Base-by-base conservation (phyloP, 92 coral and sea anemone species). In the Galaxea fascicularis region DNA sequence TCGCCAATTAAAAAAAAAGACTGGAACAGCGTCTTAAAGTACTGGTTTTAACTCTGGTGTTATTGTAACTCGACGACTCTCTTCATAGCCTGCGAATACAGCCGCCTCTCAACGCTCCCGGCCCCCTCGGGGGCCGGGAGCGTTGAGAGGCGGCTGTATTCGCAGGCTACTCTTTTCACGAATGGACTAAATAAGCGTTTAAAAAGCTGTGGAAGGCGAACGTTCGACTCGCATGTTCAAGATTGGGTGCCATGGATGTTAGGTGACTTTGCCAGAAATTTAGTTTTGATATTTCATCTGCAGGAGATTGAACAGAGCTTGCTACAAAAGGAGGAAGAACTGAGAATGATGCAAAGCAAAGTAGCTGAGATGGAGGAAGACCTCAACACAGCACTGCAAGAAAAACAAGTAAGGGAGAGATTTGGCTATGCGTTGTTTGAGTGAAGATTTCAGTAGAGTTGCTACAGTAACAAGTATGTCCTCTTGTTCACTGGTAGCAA, bases 351-450 rank as follows among this genome's bases (percentile, higher is more conserved):
- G 14, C 82, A 82, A 16, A 72, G 65, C 39, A 90, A 83, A 11
- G 49, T 83, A 15, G 86, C 80, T 25, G 71, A 86, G 49, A 59
- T 77, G 89, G 87, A 87, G 81, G 85, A 89, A 39, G 76, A 74
- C 10, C 67, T 83, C n/a, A 77, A 83, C 16, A 72, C 74, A 0
- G 59, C 82, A 54, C 70, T 82, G 17, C 80, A 80, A 58, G 89
- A 93, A 70, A 86, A 62, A 29, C 88, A 85, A 83, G 96, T 93
- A 0, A 31, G 85, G 12, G 8, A 46, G 29, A 6, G 8, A 4
- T 26, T 52, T 24, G 16, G 5, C 44, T 20, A 6, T 35, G 3
- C 41, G 41, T 35, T 35, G 6, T 35, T 2, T 35, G 41, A 35
- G 41, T 2, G 41, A 6, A 35, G 2, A 35, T 35, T 35, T 6